Percentiles rank a stretch among this genome's conserved stretches.
These are phyloP conservation scores for Acanthoscelides obtectus DNA, from an alignment of 2,888 invertebrate genomes.

Conservation along the genomic window DNA sequence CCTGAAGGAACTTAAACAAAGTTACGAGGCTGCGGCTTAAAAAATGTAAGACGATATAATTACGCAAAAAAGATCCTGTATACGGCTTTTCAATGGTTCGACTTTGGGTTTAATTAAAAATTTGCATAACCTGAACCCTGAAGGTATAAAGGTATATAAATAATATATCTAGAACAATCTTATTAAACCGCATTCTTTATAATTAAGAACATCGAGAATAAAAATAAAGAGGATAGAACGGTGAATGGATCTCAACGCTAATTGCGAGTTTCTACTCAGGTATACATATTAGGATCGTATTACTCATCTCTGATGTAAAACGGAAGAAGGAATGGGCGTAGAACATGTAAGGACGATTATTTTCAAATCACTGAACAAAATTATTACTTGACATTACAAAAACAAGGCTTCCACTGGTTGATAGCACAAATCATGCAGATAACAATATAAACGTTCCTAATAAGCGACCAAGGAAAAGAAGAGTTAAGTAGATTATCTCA, in stretches of 20 bases:
- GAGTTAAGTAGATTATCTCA: too few species aligned
- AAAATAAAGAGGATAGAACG: neutral
- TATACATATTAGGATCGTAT: neutral
- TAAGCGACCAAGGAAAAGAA: too few species aligned
- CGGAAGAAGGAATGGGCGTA: too few species aligned
- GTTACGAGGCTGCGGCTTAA: neutral
- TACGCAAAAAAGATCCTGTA: neutral
- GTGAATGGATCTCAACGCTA: neutral
- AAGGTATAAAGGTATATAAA: neutral
- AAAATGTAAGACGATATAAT: neutral
- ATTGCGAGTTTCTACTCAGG: neutral
- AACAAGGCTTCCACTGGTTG: too few species aligned
- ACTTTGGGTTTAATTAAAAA: slow-evolving; percentile 11
- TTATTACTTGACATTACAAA: too few species aligned
- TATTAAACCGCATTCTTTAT: slow-evolving; percentile 7
- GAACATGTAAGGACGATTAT: too few species aligned
- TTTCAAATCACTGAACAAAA: too few species aligned
- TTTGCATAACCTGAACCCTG: slow-evolving; percentile 13
- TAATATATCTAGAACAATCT: slow-evolving; percentile 3
- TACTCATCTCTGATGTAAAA: neutral
- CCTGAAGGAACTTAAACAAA: neutral
- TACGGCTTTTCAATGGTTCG: neutral
- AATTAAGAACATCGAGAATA: neutral
- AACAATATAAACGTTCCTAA: too few species aligned
- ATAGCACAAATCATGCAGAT: too few species aligned